Evolutionary conservation across 2,888 invertebrate species (phyloP), one percentile per base, ranked within the genome.

Genomic region (Drosophila anceps): DNA sequence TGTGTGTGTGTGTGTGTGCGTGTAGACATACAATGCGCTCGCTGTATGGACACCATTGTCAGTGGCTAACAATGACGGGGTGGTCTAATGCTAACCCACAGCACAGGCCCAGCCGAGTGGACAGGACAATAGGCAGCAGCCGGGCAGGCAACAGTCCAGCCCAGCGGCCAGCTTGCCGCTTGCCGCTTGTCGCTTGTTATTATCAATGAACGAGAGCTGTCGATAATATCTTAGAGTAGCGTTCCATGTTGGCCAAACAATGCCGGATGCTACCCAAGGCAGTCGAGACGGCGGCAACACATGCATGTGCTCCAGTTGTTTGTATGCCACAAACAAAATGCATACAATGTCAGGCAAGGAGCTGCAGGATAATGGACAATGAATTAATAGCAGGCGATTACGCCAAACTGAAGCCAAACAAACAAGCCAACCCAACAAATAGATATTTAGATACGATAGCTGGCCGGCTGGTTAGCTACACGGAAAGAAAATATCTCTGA

Each of bases 331-430:
- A 72, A 73, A 81, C 84, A 77, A 87, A 87, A 88, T 87, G 87
- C 87, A 87, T 88, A 87, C 88, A 88, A 86, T 87, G 81, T 87
- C 82, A 70, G 82, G 72, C 80, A 82, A 79, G 84, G 79, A 79
- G 73, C 74, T 76, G 81, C 74, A 58, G 68, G 82, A 86, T 86
- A 88, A 86, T 87, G 77, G 86, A 84, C 86, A 86, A 86, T 87
- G 86, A 87, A 87, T 87, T 87, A 88, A 87, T 88, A 76, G 87
- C 88, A 81, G 88, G 75, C 84, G 84, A 82, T 88, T 88, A 82
- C 79, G 77, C 67, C 75, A 69, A 69, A 69, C 68, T 75, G 69
- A 65, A 61, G 72, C 61, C 77, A 73, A 76, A 60, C 54, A 76
- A 70, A 39, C 73, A 48, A 68, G 48, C 77, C 20, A 57, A 15